These are phyloP conservation scores for Pristionchus entomophagus DNA, from an alignment of 2,888 invertebrate species.

Conservation along the genomic window DNA sequence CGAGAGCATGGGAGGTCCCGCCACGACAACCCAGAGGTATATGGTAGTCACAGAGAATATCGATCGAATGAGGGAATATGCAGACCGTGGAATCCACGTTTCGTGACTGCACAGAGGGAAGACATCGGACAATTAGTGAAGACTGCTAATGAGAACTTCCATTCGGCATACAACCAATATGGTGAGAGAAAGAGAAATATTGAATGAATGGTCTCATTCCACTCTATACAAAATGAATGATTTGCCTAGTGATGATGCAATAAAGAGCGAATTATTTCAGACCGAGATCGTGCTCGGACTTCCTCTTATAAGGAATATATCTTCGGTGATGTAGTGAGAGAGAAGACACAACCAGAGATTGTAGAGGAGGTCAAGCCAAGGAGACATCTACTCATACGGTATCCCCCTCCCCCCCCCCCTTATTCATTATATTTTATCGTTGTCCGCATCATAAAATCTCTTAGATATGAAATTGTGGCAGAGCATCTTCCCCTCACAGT, in stretches of 20 bases:
- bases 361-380: conserved; percentile 37
- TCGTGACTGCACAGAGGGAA: background rate
- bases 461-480: conserved; percentile 67
- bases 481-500: conserved; percentile 66
- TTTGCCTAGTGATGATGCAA: too few relatives aligned
- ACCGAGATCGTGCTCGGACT: conserved; percentile 21
- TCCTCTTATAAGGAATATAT: conserved; percentile 53
- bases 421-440: too few relatives aligned
- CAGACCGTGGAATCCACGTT: conserved; percentile 44
- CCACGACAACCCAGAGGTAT: conserved; percentile 39
- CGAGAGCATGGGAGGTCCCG: conserved; percentile 34
- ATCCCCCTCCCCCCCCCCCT: background rate
- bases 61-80: background rate
- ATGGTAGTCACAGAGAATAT: background rate
- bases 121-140: conserved; percentile 48
- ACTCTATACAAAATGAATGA: too few relatives aligned
- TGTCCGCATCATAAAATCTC: too few relatives aligned
- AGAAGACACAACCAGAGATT: conserved; percentile 53
- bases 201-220: too few relatives aligned
- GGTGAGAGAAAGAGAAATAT: conserved; percentile 7
- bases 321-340: conserved; percentile 58
- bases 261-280: background rate
- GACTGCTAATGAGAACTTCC: conserved; percentile 44
- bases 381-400: conserved; percentile 63
- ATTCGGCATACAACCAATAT: conserved; percentile 40